Percentiles rank a stretch among this genome's conserved stretches.
Evolutionary conservation across 1,140 invertebrate species (phyloP).

Genomic region (Varroa destructor): DNA sequence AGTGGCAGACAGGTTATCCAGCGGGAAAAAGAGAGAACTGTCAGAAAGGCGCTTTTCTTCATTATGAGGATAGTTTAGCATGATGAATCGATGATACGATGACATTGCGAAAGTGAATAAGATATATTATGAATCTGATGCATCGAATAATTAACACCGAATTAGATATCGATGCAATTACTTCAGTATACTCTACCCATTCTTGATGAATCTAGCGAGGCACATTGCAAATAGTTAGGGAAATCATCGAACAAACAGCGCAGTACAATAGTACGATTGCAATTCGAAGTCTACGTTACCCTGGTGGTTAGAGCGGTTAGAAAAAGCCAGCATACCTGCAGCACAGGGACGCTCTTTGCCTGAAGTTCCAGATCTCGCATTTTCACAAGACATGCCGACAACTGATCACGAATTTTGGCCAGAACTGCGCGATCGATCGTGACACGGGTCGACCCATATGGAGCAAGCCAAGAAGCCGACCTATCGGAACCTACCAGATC

Average conservation of each 20-base stretch:
- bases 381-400: constrained; percentile 59
- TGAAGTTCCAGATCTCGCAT: constrained; percentile 68
- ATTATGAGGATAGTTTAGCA: background rate
- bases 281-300: no score
- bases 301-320: no score
- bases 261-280: background rate
- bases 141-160: no score
- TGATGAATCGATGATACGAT: no score
- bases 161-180: no score
- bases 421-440: constrained; percentile 31
- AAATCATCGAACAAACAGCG: background rate
- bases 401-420: constrained; percentile 51
- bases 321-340: constrained; percentile 49
- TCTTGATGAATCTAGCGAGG: no score
- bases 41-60: background rate
- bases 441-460: constrained; percentile 6
- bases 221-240: constrained; percentile 17
- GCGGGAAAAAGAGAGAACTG: constrained; percentile 27
- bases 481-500: no score
- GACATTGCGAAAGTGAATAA: no score
- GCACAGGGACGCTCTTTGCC: constrained; percentile 63
- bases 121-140: no score
- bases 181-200: no score
- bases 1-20: background rate
- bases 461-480: no score